Evolutionary conservation across 2,113 vertebrate species (phyloP).

Genomic region (Sturnira hondurensis): DNA sequence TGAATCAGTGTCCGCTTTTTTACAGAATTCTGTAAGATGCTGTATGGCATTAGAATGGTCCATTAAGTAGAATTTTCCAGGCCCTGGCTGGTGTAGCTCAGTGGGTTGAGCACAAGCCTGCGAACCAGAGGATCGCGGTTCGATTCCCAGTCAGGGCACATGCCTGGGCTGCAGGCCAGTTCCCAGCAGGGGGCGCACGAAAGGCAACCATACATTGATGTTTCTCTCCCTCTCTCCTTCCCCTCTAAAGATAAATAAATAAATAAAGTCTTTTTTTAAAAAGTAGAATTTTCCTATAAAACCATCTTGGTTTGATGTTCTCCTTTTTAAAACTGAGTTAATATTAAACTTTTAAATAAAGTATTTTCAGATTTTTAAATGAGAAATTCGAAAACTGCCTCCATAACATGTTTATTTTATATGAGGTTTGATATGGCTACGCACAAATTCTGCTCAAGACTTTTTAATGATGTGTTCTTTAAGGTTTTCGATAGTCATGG

Average conservation of each 20-base stretch:
- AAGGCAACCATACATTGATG: no score
- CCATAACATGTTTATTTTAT: conserved; percentile 20
- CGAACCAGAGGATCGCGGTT: no score
- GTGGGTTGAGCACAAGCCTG: no score
- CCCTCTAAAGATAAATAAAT: no score
- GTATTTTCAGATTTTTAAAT: conserved; percentile 33
- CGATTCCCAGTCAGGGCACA: no score
- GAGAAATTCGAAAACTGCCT: conserved; percentile 25
- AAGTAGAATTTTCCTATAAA: conserved; percentile 18
- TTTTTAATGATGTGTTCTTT: conserved; percentile 31
- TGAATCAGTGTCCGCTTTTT: neutral
- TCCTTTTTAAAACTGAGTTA: conserved; percentile 7
- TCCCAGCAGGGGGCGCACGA: no score
- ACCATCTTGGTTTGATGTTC: conserved; percentile 20
- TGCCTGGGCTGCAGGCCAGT: no score
- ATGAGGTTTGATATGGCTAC: conserved; percentile 10
- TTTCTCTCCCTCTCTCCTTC: no score
- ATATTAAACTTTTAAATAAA: conserved; percentile 38
- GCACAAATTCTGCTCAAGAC: conserved; percentile 12
- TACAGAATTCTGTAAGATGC: conserved; percentile 26
- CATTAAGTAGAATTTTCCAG: neutral
- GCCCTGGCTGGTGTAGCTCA: no score
- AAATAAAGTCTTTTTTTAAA: no score
- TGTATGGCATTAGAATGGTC: conserved; percentile 1
- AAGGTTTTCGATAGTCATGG: neutral